A percentile compares a stretch with the other conserved stretches of the same genome.
phyloP scores from a whole-genome alignment of 2,888 invertebrate species.

The Eupelmus urozonus region DNA sequence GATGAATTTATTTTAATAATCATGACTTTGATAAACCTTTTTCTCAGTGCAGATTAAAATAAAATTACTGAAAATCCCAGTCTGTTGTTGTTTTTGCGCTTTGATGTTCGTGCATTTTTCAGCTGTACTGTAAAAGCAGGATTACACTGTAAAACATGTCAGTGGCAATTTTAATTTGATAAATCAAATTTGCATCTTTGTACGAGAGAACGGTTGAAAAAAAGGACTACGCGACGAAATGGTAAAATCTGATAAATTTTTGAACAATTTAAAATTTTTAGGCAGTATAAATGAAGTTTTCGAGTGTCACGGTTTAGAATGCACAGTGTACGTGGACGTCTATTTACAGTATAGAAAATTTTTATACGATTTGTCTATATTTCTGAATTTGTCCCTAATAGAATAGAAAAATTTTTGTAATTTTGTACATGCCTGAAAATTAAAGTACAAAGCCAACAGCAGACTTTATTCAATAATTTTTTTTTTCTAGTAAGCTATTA shows the following conservation, averaged over 20 bases:
- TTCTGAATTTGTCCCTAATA: constrained; percentile 17
- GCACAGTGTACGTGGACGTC: not conserved
- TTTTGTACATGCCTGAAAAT: not conserved
- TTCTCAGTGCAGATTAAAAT: not conserved
- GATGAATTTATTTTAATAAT: not conserved
- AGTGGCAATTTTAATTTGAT: constrained; percentile 10
- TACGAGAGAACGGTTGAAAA: constrained; percentile 2
- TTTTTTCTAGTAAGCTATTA: not conserved
- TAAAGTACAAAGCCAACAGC: constrained; percentile 1
- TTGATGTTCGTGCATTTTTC: constrained; percentile 1
- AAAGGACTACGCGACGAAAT: not conserved
- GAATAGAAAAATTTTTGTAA: constrained; percentile 9
- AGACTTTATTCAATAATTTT: not conserved
- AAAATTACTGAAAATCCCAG: not conserved
- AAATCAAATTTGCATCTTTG: constrained; percentile 30
- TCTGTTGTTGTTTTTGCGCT: constrained; percentile 19
- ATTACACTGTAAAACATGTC: constrained; percentile 4
- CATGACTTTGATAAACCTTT: constrained; percentile 16
- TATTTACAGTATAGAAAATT: not conserved
- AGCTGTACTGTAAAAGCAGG: not conserved
- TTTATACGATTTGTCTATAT: constrained; percentile 33
- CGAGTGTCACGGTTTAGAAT: not conserved
- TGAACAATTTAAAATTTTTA: not conserved
- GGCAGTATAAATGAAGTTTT: not conserved
- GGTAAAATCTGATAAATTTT: not conserved